Evolutionary conservation across 2,797 vertebrate species (phyloP), one percentile per base, ranked within the genome.

Genomic region (Chelonia mydas): DNA sequence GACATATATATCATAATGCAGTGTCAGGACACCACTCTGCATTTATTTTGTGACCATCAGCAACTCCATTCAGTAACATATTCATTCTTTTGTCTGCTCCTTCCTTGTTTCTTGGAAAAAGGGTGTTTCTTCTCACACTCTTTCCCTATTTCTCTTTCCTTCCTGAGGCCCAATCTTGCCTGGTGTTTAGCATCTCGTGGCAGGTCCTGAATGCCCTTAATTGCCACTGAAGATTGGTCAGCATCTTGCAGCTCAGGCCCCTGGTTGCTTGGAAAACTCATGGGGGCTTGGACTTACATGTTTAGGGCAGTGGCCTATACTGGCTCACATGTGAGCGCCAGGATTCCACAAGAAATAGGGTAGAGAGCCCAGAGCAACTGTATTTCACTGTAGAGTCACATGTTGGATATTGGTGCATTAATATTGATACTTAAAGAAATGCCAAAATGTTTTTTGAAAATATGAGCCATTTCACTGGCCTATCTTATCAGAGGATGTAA

Each of bases 381-480:
- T 80, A 82, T 5, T 0, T 49, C 84, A 5, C 89, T 95, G 93
- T 90, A 93, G 91, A 92, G 92, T 90, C 93, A 84, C 86, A 84
- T 50, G 37, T 41, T 28, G 47, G 65, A 5, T 50, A 59, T 95
- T 59, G 87, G 95, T 1, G 1, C 85, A 74, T 76, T 41, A 53
- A 83, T 84, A 88, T 16, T 94, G 92, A 59, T 94, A 94, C 86
- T 93, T 93, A 84, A 92, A 95, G 91, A 84, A 81, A 68, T 81
- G 82, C 59, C 7, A 3, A 92, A 96, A 95, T 95, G 41, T 5
- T 76, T 41, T 76, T 96, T 55, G 0, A 91, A 91, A 87, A 83
- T 90, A 55, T 78, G 82, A 21, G 6, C 91, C 68, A 87, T 87
- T 91, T 95, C 81, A 86, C 33, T 89, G 96, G 28, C 72, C 45